Conservation (phyloP, 2,888 invertebrate genomes). For the Clostera curtula region DNA sequence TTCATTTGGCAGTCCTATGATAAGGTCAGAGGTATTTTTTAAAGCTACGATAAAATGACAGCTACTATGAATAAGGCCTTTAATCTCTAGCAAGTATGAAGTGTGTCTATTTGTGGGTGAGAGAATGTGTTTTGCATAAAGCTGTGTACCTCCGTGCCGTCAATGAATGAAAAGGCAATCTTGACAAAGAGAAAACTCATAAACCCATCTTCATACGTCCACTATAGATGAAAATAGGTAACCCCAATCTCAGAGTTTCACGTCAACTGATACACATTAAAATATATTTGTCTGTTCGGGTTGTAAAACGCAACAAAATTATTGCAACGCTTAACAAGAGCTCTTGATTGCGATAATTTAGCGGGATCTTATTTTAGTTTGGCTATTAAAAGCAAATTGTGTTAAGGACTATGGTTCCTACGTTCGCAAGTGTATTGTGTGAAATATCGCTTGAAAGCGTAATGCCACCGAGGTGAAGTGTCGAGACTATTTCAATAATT, state of each 20-base stretch:
- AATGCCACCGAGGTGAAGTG: constrained; percentile 6
- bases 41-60: no score
- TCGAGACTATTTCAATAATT: constrained; percentile 6
- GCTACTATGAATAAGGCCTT: no score
- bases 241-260: constrained; percentile 16
- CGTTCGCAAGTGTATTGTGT: constrained; percentile 17
- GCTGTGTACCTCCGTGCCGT: no score
- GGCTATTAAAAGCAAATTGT: constrained; percentile 55
- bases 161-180: constrained; percentile 7
- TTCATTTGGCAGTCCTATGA: no score
- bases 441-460: constrained; percentile 9
- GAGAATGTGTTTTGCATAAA: no score
- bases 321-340: constrained; percentile 31
- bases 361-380: constrained; percentile 50
- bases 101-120: no score
- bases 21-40: no score
- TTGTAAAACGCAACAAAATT: constrained; percentile 25
- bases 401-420: constrained; percentile 42
- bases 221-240: constrained; percentile 21
- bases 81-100: no score
- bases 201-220: constrained; percentile 12
- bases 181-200: constrained; percentile 9
- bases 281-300: constrained; percentile 23
- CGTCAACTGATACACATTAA: constrained; percentile 23
- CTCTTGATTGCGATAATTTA: constrained; percentile 55